Base-by-base conservation (phyloP, 1,140 invertebrate genomes). In the Drosophila pseudoobscura region DNA sequence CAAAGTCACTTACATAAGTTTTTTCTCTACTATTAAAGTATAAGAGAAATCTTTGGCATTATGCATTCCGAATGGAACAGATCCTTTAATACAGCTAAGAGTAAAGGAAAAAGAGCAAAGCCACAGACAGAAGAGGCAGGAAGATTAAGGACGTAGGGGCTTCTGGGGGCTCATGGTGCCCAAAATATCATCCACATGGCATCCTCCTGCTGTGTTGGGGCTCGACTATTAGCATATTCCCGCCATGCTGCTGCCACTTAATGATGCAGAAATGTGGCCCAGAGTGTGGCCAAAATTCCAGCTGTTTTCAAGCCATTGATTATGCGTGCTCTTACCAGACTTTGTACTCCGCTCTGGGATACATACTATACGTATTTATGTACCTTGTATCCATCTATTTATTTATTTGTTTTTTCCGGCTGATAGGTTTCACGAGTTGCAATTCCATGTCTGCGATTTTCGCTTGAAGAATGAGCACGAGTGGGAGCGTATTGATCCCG, bases 301-400 rank as follows among this genome's bases (percentile, higher is more conserved):
- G 35, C 66, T 58, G 76, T 58, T 68, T 56, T 55, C 35, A 73
- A 68, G 62, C 58, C 82, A 87, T 84, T 84, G 80, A 84, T 84
- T 84, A 78, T 84, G 71, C 64, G 57, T 62, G 53, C 55, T 49
- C 8, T 6, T 35, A 15, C 24, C 20, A 24, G 43, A 64, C 55
- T 50, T 72, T 29, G 2, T 13, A 8, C n/a, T 13, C 13, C 13
- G 4, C 9, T 35, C 9, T 35, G 9, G 3, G 9, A 3, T 13
- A 0, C 15, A 26, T 7, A 11, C 46, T n/a, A 9, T 20, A 20
- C 20, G 20, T 2, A 20, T 6, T 1, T 17, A 17, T 1, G 0
- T 6, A 22, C 17, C 26, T n/a, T 24, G 17, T 6, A 45, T 49
- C 35, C 46, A 41, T 1, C 26, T 35, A 26, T 24, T 44, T 20